Evolutionary conservation across 2,888 invertebrate species (phyloP).

Genomic region (Zaprionus lineosus): DNA sequence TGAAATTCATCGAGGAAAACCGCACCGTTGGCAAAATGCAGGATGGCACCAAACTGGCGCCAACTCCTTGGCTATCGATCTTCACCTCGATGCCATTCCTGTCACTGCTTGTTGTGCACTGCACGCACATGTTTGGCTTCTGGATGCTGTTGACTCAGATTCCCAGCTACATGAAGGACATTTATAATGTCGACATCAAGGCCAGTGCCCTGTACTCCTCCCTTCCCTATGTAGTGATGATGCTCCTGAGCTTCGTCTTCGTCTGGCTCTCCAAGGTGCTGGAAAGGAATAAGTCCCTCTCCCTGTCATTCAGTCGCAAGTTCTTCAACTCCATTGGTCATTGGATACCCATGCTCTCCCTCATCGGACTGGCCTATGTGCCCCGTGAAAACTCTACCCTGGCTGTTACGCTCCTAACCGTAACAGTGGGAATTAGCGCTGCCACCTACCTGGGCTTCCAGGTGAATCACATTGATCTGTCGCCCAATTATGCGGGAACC

Average conservation of each 20-base stretch:
- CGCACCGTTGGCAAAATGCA: slow-evolving; percentile 78
- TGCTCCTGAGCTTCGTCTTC: slow-evolving; percentile 88
- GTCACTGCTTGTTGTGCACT: slow-evolving; percentile 89
- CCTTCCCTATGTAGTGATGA: slow-evolving; percentile 89
- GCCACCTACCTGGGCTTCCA: slow-evolving; percentile 90
- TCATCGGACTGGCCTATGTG: slow-evolving; percentile 86
- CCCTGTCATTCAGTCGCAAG: slow-evolving; percentile 83
- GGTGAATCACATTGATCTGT: slow-evolving; percentile 93
- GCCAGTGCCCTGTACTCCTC: slow-evolving; percentile 88
- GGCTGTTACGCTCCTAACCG: slow-evolving; percentile 87
- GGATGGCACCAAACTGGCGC: slow-evolving; percentile 55
- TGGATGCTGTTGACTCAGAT: slow-evolving; percentile 92
- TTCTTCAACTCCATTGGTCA: slow-evolving; percentile 85
- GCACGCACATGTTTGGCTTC: slow-evolving; percentile 90
- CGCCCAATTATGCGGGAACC: slow-evolving; percentile 92
- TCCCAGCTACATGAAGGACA: slow-evolving; percentile 90
- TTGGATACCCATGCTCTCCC: slow-evolving; percentile 87
- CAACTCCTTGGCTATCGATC: slow-evolving; percentile 90
- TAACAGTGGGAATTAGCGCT: slow-evolving; percentile 90
- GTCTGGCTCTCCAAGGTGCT: slow-evolving; percentile 87
- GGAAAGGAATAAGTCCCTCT: slow-evolving; percentile 72
- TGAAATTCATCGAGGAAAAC: slow-evolving; percentile 87
- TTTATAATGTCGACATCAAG: slow-evolving; percentile 88
- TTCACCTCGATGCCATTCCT: slow-evolving; percentile 90
- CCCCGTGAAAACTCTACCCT: slow-evolving; percentile 79